Evolutionary conservation across 2,888 invertebrate species (phyloP), one percentile per base, ranked within the genome.

Genomic region (Monochamus alternatus): DNA sequence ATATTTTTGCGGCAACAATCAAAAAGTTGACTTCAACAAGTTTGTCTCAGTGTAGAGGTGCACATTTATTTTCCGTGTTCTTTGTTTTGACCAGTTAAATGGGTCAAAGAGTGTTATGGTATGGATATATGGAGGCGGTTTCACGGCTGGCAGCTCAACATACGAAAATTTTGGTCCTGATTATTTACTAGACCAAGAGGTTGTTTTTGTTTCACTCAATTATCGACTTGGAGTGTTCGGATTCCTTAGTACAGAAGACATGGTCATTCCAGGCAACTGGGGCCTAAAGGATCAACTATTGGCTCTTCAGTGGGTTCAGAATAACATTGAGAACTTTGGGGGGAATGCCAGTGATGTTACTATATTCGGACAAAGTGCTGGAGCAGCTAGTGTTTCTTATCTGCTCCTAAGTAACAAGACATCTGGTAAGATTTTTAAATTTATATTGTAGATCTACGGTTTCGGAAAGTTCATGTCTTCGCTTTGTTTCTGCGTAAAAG

Each of bases 281-380:
- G 81, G 79, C 8, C 60, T 82, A n/a, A 81, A 78, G 67, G 81
- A 82, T 74, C 82, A 82, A 65, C 66, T 76, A 14, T 22, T 79
- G 51, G 81, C 81, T 8, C 59, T 82, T 12, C 22, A 77, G 68
- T 82, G 82, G 82, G 78, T 81, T 0, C 72, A 75, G 58, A 67
- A 70, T 5, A 82, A 82, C 73, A 78, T 82, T 9, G 58, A 3
- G 8, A 31, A 60, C 31, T 82, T 82, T 62, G 80, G 81, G 59
- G 81, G 81, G 2, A 64, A 82, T 73, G 77, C 77, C 1, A 63
- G 75, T 9, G 71, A 75, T 12, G 75, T 81, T 7, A 79, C 80
- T 7, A 66, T 81, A 32, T 77, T 78, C 65, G 81, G 81, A 14
- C 69, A 80, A 63, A 82, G 82, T 76, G 80, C 82, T 14, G 82